Evolutionary conservation across 2,797 vertebrate genomes (phyloP), one percentile per base, ranked within the genome.

Genomic region (Chelonia mydas): DNA sequence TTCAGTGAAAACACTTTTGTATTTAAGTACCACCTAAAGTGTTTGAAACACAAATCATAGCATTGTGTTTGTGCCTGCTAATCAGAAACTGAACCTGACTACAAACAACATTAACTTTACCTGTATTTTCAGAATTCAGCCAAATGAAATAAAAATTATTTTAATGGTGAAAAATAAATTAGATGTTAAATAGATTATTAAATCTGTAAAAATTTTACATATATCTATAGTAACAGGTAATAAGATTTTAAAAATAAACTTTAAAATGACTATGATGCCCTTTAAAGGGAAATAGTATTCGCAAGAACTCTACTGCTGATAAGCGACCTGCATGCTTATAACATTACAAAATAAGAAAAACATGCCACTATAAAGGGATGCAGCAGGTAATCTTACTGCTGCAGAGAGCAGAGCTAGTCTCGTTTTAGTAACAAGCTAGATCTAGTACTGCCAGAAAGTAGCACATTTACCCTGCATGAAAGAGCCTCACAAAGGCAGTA

Each of bases 221-320:
- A 15, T 19, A 77, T 85, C 85, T 95, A 90, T 89, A 95, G 83
- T 51, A 78, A 50, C 4, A 1, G n/a, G 53, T 92, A 54, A 77
- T 25, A n/a, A 90, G 85, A 93, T 33, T 11, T 65, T 17, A 83
- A 55, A 61, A 88, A 11, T 23, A 50, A 25, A 28, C 51, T 23
- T 8, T 50, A 10, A 81, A 88, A 28, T 5, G 12, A 9, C 3
- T 78, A n/a, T 68, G 27, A 10, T n/a, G 47, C 59, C 12, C 17
- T 88, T 76, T 83, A 51, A 90, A 45, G 6, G 37, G 37, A 15
- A 51, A 2, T 2, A 84, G 27, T 10, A 19, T 5, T 81, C 57
- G 3, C 23, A 55, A 41, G 49, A 50, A 1, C 28, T 12, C 11
- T 7, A 65, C 1, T 53, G 51, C 45, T 5, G 2, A 23, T 0